These are phyloP conservation scores for Agrochola circellaris DNA, from an alignment of 2,888 invertebrate genomes.

Conservation along the genomic window DNA sequence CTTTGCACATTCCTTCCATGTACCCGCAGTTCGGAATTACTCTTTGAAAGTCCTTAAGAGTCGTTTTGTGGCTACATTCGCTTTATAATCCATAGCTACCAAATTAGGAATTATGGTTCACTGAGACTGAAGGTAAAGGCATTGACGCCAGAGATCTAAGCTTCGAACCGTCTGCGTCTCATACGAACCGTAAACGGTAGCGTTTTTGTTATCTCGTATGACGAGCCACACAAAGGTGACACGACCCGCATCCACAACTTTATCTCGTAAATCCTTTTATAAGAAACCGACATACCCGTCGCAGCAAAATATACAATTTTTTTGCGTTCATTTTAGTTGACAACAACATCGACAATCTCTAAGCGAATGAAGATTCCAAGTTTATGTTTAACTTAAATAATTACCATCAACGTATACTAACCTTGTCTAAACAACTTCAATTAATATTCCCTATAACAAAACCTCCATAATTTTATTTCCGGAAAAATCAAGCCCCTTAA, in stretches of 20 bases:
- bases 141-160: slow-evolving; percentile 7
- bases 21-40: slow-evolving; percentile 27
- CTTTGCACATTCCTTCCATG: slow-evolving; percentile 45
- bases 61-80: slow-evolving; percentile 10
- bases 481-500: neutral
- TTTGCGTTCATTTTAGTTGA: slow-evolving; percentile 5
- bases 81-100: slow-evolving; percentile 11
- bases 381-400: neutral
- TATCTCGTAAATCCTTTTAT: slow-evolving; percentile 46
- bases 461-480: neutral
- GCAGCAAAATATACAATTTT: slow-evolving; percentile 4
- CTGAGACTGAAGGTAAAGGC: slow-evolving; percentile 19
- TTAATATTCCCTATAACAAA: neutral
- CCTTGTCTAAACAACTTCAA: neutral
- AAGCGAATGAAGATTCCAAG: neutral
- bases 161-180: slow-evolving; percentile 32
- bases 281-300: slow-evolving; percentile 14
- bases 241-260: slow-evolving; percentile 43
- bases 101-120: slow-evolving; percentile 15
- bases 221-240: slow-evolving; percentile 38
- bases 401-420: neutral
- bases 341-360: neutral
- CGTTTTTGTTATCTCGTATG: slow-evolving; percentile 45
- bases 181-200: slow-evolving; percentile 28
- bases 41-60: slow-evolving; percentile 9